Evolutionary conservation across 2,888 invertebrate genomes (phyloP).

Genomic region (Margaritifera margaritifera): DNA sequence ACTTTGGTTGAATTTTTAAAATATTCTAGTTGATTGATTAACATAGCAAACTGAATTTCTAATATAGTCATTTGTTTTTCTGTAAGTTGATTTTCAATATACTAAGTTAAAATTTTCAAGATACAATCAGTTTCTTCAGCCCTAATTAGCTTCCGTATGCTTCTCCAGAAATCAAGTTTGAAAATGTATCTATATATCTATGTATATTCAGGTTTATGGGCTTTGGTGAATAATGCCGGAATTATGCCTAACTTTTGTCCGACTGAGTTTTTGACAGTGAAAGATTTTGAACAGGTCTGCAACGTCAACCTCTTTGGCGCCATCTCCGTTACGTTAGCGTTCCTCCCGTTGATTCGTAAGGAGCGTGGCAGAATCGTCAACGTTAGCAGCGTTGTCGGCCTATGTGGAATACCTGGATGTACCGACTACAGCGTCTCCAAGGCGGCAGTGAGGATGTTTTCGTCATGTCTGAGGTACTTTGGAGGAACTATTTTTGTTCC

Average conservation of each 20-base stretch:
- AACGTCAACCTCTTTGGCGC: slow-evolving; percentile 69
- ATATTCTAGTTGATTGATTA: too few species aligned
- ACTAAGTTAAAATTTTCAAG: too few species aligned
- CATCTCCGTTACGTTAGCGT: slow-evolving; percentile 53
- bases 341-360: slow-evolving; percentile 55
- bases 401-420: slow-evolving; percentile 35
- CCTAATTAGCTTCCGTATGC: too few species aligned
- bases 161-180: too few species aligned
- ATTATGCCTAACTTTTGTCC: slow-evolving; percentile 52
- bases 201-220: slow-evolving; percentile 58
- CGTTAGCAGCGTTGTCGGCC: slow-evolving; percentile 53
- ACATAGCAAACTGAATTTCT: too few species aligned
- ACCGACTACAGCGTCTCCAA: slow-evolving; percentile 60
- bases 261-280: slow-evolving; percentile 65
- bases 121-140: too few species aligned
- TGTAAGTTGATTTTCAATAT: too few species aligned
- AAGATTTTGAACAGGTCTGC: slow-evolving; percentile 59
- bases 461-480: slow-evolving; percentile 55
- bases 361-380: slow-evolving; percentile 59
- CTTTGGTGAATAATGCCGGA: slow-evolving; percentile 66
- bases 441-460: slow-evolving; percentile 59
- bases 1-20: too few species aligned
- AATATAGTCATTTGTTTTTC: too few species aligned
- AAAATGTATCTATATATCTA: neutral
- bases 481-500: too few species aligned